A percentile compares a stretch with the other conserved stretches of the same genome.
These are phyloP conservation scores for Ferdinandea cuprea DNA, from an alignment of 2,888 invertebrate genomes.

Conservation along the genomic window DNA sequence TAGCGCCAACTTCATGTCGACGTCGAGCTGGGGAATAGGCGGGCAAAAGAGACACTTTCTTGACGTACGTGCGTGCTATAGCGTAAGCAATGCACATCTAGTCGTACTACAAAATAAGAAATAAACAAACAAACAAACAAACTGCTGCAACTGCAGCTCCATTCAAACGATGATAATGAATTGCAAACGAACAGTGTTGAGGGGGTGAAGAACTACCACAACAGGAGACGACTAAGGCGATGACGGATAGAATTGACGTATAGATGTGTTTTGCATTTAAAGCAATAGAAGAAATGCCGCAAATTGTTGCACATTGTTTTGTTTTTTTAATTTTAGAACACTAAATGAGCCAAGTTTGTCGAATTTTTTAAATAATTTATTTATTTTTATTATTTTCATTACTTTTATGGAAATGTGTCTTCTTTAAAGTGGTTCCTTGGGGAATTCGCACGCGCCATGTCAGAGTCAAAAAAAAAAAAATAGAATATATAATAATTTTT, in stretches of 20 bases:
- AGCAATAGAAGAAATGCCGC: conserved; percentile 26
- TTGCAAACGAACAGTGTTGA: background rate
- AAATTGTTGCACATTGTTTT: conserved; percentile 1
- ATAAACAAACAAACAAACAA: conserved; percentile 15
- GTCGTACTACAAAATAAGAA: conserved; percentile 38
- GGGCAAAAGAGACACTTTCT: conserved; percentile 32
- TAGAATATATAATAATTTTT: too few relatives aligned
- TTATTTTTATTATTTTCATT: too few relatives aligned
- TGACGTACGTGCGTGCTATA: conserved; percentile 43
- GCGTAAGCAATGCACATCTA: conserved; percentile 34
- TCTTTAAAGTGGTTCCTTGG: too few relatives aligned
- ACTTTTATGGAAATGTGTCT: too few relatives aligned
- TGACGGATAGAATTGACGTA: background rate
- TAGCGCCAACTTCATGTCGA: conserved; percentile 50
- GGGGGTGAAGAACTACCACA: conserved; percentile 5
- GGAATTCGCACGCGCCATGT: too few relatives aligned
- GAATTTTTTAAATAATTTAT: too few relatives aligned
- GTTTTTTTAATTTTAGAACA: too few relatives aligned
- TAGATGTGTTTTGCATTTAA: background rate
- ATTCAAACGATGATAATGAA: conserved; percentile 44
- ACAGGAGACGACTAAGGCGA: too few relatives aligned
- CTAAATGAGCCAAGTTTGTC: too few relatives aligned
- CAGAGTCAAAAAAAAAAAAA: too few relatives aligned
- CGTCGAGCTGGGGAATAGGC: background rate
- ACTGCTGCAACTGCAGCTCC: conserved; percentile 22